phyloP scores from a whole-genome alignment of 2,113 vertebrate genomes.

The Ranitomeya variabilis region DNA sequence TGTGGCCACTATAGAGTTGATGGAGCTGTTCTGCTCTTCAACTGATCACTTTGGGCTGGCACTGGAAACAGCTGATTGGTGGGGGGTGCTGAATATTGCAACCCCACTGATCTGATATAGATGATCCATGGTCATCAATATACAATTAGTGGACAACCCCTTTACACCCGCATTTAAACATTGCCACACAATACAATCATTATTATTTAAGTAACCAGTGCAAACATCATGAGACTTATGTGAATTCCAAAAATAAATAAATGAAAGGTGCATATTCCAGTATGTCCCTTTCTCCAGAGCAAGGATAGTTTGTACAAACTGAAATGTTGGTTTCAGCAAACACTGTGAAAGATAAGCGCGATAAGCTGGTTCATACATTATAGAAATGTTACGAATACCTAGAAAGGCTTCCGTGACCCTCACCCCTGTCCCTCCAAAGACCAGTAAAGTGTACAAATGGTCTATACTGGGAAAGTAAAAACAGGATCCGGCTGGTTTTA shows the following conservation, averaged over 20 bases:
- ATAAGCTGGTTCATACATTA: constrained; percentile 39
- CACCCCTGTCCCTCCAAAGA: constrained; percentile 37
- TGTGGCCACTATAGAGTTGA: too few species aligned
- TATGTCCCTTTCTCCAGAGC: constrained; percentile 10
- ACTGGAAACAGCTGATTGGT: too few species aligned
- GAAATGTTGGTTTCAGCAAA: constrained; percentile 28
- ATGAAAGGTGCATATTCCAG: neutral
- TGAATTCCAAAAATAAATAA: neutral
- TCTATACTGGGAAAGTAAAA: constrained; percentile 20
- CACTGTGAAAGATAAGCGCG: constrained; percentile 2
- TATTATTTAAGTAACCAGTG: neutral
- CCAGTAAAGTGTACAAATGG: constrained; percentile 31
- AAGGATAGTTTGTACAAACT: constrained; percentile 14
- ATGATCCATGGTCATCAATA: too few species aligned
- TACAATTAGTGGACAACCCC: too few species aligned
- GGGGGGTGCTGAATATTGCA: too few species aligned
- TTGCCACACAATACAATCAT: neutral
- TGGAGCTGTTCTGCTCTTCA: too few species aligned
- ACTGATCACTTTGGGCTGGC: too few species aligned
- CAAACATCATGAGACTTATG: neutral
- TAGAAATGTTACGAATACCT: constrained; percentile 28
- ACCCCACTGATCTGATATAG: too few species aligned
- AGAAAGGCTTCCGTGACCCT: constrained; percentile 38
- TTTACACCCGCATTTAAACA: neutral
- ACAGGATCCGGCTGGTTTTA: constrained; percentile 31